These are phyloP conservation scores for Gavia stellata DNA, from an alignment of 2,113 vertebrate species.

Conservation along the genomic window DNA sequence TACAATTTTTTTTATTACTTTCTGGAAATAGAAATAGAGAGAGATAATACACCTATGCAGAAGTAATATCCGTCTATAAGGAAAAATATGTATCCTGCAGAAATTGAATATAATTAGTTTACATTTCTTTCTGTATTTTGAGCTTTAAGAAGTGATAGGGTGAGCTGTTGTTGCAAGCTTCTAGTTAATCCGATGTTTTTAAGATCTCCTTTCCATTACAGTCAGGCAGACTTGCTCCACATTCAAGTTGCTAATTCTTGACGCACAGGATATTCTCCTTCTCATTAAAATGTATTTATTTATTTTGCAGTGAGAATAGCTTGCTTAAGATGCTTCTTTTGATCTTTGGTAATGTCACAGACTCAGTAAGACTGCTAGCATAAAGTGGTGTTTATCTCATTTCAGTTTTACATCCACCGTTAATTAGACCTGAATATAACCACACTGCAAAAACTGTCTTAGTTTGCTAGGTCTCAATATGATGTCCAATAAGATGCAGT, in stretches of 20 bases:
- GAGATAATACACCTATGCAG: not conserved
- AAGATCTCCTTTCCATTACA: not conserved
- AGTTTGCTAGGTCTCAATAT: not conserved
- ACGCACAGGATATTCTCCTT: not conserved
- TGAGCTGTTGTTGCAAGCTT: not conserved
- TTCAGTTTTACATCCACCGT: not conserved
- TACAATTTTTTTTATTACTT: not conserved
- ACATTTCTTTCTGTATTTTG: not conserved
- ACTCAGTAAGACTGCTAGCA: not conserved
- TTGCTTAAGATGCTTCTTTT: constrained; percentile 23
- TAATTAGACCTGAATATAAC: constrained; percentile 30
- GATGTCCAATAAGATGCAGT: not conserved
- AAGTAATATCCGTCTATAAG: constrained; percentile 7
- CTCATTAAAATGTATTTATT: constrained; percentile 58
- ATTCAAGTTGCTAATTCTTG: constrained; percentile 3
- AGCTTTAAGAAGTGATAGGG: not conserved
- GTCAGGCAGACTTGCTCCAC: not conserved
- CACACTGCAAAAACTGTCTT: not conserved
- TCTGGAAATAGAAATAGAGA: constrained; percentile 16
- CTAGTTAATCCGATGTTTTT: constrained; percentile 19
- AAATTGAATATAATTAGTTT: constrained; percentile 39
- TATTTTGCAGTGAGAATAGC: constrained; percentile 5
- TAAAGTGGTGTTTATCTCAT: constrained; percentile 15
- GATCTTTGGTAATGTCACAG: constrained; percentile 25
- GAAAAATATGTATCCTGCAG: not conserved